A percentile compares a stretch with the other conserved stretches of the same genome.
These are phyloP conservation scores for Syrphus vitripennis DNA, from an alignment of 2,888 invertebrate genomes.

Conservation along the genomic window DNA sequence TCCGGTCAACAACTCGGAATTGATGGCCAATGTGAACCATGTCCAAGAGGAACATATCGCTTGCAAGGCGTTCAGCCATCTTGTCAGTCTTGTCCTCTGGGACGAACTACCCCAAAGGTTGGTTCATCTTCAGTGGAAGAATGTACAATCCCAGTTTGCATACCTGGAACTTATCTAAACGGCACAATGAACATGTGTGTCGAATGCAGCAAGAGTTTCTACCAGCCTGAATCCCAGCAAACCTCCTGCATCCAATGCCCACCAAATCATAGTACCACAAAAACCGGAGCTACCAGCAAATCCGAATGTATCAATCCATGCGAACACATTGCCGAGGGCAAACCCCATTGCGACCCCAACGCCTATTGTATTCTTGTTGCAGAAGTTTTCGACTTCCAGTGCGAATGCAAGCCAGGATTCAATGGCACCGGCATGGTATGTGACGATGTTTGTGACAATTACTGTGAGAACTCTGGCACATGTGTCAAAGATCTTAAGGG, in stretches of 20 bases:
- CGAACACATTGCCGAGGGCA: constrained; percentile 88
- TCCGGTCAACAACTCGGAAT: constrained; percentile 91
- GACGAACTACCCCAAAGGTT: constrained; percentile 92
- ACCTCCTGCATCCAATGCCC: constrained; percentile 93
- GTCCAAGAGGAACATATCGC: constrained; percentile 93
- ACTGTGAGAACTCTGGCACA: constrained; percentile 94
- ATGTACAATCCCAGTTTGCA: constrained; percentile 95
- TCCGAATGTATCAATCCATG: constrained; percentile 95
- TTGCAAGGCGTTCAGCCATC: constrained; percentile 93
- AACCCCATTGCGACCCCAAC: constrained; percentile 93
- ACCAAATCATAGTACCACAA: constrained; percentile 93
- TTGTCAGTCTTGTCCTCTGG: constrained; percentile 93
- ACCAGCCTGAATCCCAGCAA: constrained; percentile 94
- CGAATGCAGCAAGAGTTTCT: constrained; percentile 93
- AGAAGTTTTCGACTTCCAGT: constrained; percentile 92
- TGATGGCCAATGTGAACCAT: constrained; percentile 95
- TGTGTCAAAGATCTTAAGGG: constrained; percentile 93
- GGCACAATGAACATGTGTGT: constrained; percentile 92
- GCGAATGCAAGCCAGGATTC: constrained; percentile 96
- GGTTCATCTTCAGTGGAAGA: constrained; percentile 93
- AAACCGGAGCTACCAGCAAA: constrained; percentile 89
- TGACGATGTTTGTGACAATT: constrained; percentile 90
- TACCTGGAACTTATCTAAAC: constrained; percentile 92
- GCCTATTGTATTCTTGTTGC: constrained; percentile 92
- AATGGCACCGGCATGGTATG: constrained; percentile 93